phyloP scores from a whole-genome alignment of 2,888 invertebrate species.

The Neoitamus cyanurus region DNA sequence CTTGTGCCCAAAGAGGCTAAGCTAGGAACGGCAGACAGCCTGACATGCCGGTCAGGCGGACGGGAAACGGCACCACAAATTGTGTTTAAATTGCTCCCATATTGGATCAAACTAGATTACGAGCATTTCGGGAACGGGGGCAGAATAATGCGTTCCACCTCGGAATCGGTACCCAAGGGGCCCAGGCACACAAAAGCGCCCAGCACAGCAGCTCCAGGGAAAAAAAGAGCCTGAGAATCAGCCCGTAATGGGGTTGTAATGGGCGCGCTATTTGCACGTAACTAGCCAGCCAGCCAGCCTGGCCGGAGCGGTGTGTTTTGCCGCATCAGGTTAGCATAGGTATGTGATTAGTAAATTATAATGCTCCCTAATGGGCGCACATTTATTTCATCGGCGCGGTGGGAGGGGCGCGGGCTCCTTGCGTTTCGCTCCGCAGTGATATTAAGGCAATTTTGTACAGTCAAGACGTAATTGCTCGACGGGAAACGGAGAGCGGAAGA shows the following conservation, averaged over 20 bases:
- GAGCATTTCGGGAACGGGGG: not conserved
- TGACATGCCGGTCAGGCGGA: not conserved
- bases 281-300: not conserved
- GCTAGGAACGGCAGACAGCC: not conserved
- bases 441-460: not conserved
- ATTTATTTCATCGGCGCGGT: not conserved
- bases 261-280: not conserved
- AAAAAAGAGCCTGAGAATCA: not conserved
- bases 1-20: not conserved
- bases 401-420: not conserved
- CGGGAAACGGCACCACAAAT: not conserved
- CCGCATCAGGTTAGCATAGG: not conserved
- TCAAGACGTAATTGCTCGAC: not conserved
- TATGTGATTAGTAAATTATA: slow-evolving; percentile 5
- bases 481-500: not conserved
- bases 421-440: not conserved
- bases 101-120: not conserved
- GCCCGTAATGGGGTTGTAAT: not conserved
- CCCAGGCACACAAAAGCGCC: not conserved
- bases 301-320: not conserved
- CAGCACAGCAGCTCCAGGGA: not conserved
- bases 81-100: not conserved
- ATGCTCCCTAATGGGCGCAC: not conserved
- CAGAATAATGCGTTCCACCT: not conserved
- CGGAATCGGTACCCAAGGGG: not conserved